These are phyloP conservation scores for Stichopus chloronotus DNA, from an alignment of 35 echinoderm and acorn worm genomes.

Conservation along the genomic window DNA sequence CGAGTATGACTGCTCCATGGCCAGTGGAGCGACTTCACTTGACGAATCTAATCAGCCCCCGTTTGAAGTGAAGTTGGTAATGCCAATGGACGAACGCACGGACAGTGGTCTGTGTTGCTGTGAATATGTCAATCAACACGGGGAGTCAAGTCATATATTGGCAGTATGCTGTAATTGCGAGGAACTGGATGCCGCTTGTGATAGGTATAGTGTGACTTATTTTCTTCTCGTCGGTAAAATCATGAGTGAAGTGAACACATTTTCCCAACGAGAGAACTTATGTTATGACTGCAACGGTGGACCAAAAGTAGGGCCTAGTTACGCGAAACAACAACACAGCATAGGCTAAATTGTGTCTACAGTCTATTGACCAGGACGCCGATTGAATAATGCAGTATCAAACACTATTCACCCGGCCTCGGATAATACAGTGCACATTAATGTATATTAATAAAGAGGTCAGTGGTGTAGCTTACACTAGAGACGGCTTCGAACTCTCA, in stretches of 20 bases:
- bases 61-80: too few species aligned
- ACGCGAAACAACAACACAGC: neutral
- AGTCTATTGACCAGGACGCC: too few species aligned
- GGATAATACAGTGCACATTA: too few species aligned
- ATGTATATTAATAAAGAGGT: too few species aligned
- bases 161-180: conserved; percentile 34
- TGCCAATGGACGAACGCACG: neutral
- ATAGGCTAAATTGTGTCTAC: too few species aligned
- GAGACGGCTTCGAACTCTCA: too few species aligned
- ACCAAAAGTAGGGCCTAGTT: neutral
- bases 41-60: too few species aligned
- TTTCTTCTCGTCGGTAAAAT: neutral
- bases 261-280: neutral
- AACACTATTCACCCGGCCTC: neutral
- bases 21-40: too few species aligned
- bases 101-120: neutral
- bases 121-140: conserved; percentile 33
- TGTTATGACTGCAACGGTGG: neutral
- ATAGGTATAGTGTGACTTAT: neutral
- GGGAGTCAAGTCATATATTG: conserved; percentile 22
- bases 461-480: too few species aligned
- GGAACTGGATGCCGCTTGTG: conserved; percentile 22
- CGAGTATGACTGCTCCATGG: too few species aligned
- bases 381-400: neutral
- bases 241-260: too few species aligned